Percentiles rank a stretch among this genome's conserved stretches.
Evolutionary conservation across 2,113 vertebrate genomes (phyloP).

Genomic region (Sprattus sprattus): DNA sequence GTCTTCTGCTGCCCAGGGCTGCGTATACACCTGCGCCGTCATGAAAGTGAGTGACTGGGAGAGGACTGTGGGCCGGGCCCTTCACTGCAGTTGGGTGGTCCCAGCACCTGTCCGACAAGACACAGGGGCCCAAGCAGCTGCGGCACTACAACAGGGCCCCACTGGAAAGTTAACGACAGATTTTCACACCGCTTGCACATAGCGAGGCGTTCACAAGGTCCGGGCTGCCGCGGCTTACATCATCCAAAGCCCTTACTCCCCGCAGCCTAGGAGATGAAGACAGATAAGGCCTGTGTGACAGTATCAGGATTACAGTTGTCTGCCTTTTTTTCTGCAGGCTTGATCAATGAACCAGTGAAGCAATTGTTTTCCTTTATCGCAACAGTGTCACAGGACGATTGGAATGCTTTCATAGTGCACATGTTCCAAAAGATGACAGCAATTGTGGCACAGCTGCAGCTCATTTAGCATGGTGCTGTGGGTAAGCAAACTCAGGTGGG

Average conservation of each 20-base stretch:
- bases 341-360: constrained; percentile 48
- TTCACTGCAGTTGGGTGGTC: constrained; percentile 71
- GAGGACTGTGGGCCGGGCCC: constrained; percentile 8
- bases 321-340: neutral
- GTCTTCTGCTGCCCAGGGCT: constrained; percentile 41
- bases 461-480: constrained; percentile 21
- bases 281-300: constrained; percentile 45
- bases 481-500: constrained; percentile 19
- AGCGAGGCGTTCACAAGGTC: constrained; percentile 23
- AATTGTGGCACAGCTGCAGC: constrained; percentile 43
- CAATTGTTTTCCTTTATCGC: constrained; percentile 54
- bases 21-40: constrained; percentile 53
- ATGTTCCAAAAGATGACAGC: constrained; percentile 43
- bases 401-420: constrained; percentile 43
- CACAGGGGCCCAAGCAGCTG: constrained; percentile 72
- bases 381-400: constrained; percentile 36
- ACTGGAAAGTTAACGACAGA: constrained; percentile 68
- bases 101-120: constrained; percentile 65
- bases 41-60: constrained; percentile 38
- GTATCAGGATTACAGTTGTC: constrained; percentile 41
- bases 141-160: constrained; percentile 56
- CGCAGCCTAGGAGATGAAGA: constrained; percentile 50
- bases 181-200: constrained; percentile 62
- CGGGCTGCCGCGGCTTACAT: constrained; percentile 2
- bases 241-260: constrained; percentile 44